Evolutionary conservation across 2,797 vertebrate genomes (phyloP).

Genomic region (Mormyrops attenuatus): DNA sequence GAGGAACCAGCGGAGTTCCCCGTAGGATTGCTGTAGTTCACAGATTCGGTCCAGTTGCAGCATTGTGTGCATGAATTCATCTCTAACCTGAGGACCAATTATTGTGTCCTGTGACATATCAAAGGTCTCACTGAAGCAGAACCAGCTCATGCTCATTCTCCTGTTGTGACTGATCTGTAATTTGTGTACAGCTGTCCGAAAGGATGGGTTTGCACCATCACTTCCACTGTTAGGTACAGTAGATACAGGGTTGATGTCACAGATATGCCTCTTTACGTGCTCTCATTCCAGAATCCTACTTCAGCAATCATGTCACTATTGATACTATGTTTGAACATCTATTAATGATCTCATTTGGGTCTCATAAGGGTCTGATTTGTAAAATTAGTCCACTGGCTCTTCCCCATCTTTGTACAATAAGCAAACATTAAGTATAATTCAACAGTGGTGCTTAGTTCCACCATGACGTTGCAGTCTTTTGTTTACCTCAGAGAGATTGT

Average conservation of each 20-base stretch:
- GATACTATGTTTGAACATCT: slow-evolving; percentile 5
- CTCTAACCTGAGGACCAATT: neutral
- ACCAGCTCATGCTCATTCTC: slow-evolving; percentile 8
- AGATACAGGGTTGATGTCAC: slow-evolving; percentile 42
- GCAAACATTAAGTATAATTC: neutral
- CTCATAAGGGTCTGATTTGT: neutral
- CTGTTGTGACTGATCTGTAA: neutral
- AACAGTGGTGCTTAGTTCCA: neutral
- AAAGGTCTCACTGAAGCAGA: slow-evolving; percentile 2
- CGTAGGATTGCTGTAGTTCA: neutral
- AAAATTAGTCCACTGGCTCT: slow-evolving; percentile 10
- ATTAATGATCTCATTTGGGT: slow-evolving; percentile 26
- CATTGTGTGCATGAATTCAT: neutral
- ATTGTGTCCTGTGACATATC: neutral
- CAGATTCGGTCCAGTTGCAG: neutral
- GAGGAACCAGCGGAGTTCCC: neutral
- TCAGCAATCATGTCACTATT: slow-evolving; percentile 22
- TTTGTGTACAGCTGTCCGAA: slow-evolving; percentile 13
- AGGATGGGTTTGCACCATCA: neutral
- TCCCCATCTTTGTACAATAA: neutral
- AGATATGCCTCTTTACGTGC: slow-evolving; percentile 15
- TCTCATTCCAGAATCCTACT: neutral
- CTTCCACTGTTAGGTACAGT: slow-evolving; percentile 23
- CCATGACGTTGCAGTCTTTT: neutral
- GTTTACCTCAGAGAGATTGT: neutral